Base-by-base conservation (phyloP, 2,888 invertebrate species). In the Xestia ashworthii region DNA sequence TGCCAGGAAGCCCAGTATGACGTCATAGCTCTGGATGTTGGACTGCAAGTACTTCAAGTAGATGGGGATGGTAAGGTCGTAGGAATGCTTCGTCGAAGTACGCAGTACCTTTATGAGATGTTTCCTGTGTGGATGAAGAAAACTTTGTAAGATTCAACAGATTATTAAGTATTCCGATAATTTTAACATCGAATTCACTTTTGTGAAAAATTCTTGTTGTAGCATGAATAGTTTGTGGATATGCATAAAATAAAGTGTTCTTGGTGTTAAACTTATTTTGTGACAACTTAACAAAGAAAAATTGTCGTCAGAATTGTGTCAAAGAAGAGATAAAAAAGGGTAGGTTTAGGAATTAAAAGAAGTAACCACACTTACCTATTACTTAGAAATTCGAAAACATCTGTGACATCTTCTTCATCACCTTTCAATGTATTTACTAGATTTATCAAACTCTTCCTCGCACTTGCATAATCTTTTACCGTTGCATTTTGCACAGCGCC, bases 41-140 rank as follows among this genome's bases (percentile, higher is more conserved):
- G 91, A 94, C 60, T 96, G 95, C 0, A 97, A 87, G 83, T 96
- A 96, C 83, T 95, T 93, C 12, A 97, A 86, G 88, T 95, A 97
- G 41, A 95, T 82, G 0, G 95, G 93, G 0, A 95, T 82, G 22
- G 93, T 91, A 0, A 97, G 89, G 4, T 97, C 96, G 83, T 95
- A 95, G 0, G 96, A 89, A 83, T 95, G 93, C 41, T 92, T 91
- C 1, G 94, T 92, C 0, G 94, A 94, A 0, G 86, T 88, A 76
- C 92, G 93, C 5, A 96, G 76, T 4, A 89, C 87, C 0, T 89
- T 81, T 14, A 93, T 80, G 3, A 95, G 84, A 73, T 94, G 90
- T 77, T 91, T 89, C 71, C 97, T 97, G 92, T 75, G 92, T 58
- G 92, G 66, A 53, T 48, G 1, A 25, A 66, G 0, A 5, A 32